These are phyloP conservation scores for Rhinogobius similis DNA, from an alignment of 2,113 vertebrate species.

Conservation along the genomic window DNA sequence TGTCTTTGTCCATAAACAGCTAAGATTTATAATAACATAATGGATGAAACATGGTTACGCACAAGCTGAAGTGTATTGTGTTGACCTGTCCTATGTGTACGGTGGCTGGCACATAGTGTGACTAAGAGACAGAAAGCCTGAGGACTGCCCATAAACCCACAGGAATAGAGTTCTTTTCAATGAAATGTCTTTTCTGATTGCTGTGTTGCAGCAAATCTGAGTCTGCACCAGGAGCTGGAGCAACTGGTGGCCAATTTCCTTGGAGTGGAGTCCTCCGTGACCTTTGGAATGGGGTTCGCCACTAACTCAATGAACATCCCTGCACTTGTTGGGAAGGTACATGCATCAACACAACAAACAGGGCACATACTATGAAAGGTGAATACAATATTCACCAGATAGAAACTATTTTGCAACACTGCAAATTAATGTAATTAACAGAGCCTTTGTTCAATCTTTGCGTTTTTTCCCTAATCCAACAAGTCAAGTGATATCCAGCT, in stretches of 20 bases:
- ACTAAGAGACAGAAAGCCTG: constrained; percentile 6
- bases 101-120: constrained; percentile 33
- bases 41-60: neutral
- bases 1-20: constrained; percentile 18
- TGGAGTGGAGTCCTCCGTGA: constrained; percentile 85
- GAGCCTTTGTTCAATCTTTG: constrained; percentile 7
- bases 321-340: constrained; percentile 90
- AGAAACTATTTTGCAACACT: neutral
- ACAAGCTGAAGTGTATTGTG: neutral
- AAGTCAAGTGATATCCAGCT: constrained; percentile 50
- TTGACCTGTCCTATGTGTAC: constrained; percentile 8
- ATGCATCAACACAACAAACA: constrained; percentile 21
- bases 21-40: constrained; percentile 3
- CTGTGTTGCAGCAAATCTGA: constrained; percentile 81
- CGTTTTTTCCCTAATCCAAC: constrained; percentile 54
- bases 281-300: constrained; percentile 93
- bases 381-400: neutral
- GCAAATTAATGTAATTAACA: neutral
- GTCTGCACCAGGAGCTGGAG: constrained; percentile 87
- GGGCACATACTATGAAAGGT: neutral
- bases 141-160: constrained; percentile 4
- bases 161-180: constrained; percentile 13
- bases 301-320: constrained; percentile 96
- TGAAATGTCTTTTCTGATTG: constrained; percentile 31
- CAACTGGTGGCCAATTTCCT: constrained; percentile 86